Conservation (phyloP, 2,888 invertebrate genomes). For the Eubasilissa splendida region DNA sequence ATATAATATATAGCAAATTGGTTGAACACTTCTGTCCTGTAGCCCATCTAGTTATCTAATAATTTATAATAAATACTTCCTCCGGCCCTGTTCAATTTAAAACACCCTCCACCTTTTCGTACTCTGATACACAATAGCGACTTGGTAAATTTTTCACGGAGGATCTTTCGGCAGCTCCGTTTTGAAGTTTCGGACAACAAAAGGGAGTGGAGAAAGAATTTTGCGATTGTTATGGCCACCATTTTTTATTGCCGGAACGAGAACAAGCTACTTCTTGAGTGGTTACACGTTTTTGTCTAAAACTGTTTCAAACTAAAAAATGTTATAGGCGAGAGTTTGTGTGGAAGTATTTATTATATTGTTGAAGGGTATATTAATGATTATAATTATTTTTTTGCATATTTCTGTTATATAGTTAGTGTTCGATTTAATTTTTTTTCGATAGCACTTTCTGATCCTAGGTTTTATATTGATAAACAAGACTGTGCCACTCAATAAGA, state of each 20-base stretch:
- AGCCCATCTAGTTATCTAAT: slow-evolving; percentile 16
- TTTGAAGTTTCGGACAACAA: slow-evolving; percentile 24
- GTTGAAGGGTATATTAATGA: too few relatives aligned
- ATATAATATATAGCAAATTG: neutral
- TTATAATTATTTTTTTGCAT: too few relatives aligned
- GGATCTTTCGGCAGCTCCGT: slow-evolving; percentile 19
- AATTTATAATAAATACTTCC: slow-evolving; percentile 30
- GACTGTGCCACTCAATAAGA: too few relatives aligned
- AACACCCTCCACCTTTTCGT: neutral
- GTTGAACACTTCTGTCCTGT: neutral
- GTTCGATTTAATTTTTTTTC: too few relatives aligned
- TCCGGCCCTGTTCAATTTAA: slow-evolving; percentile 25
- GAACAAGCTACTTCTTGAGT: slow-evolving; percentile 1
- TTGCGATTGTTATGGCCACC: slow-evolving; percentile 13
- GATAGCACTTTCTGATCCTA: too few relatives aligned
- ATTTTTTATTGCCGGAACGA: slow-evolving; percentile 17
- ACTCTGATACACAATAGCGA: slow-evolving; percentile 5
- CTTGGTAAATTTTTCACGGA: slow-evolving; percentile 26
- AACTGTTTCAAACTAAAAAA: too few relatives aligned
- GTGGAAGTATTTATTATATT: too few relatives aligned
- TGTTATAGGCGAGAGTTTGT: too few relatives aligned
- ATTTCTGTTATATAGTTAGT: too few relatives aligned
- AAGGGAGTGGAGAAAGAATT: slow-evolving; percentile 6
- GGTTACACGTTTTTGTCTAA: neutral
- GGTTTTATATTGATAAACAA: too few relatives aligned